Conservation (phyloP, 1,140 invertebrate species). For the Spodoptera litura region DNA sequence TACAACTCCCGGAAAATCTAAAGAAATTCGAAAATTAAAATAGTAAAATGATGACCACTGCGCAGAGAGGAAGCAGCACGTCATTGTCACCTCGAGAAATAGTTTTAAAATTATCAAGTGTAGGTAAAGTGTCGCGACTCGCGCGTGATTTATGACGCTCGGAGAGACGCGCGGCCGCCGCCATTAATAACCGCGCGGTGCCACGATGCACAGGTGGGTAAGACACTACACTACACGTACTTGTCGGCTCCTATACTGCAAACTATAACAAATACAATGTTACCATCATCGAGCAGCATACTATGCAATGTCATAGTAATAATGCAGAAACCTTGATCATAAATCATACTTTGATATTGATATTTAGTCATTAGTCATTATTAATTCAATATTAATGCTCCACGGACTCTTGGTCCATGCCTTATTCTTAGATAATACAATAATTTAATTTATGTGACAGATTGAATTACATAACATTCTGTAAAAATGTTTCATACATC, state of each 20-base stretch:
- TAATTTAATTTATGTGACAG: too few species aligned
- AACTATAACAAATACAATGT: too few species aligned
- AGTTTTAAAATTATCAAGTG: constrained; percentile 51
- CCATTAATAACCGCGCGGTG: constrained; percentile 38
- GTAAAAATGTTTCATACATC: too few species aligned
- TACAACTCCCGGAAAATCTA: too few species aligned
- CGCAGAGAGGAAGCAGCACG: not conserved
- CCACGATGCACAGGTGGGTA: constrained; percentile 16
- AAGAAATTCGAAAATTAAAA: not conserved
- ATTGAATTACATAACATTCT: too few species aligned
- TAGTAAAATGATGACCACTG: constrained; percentile 20
- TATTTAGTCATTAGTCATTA: too few species aligned
- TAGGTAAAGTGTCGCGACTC: constrained; percentile 4
- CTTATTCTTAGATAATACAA: too few species aligned
- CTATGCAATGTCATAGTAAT: too few species aligned
- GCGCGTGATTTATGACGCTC: constrained; percentile 48
- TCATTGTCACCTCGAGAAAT: constrained; percentile 19
- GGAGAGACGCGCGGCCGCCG: constrained; percentile 1
- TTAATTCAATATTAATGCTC: too few species aligned
- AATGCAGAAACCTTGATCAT: not conserved
- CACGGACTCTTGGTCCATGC: too few species aligned
- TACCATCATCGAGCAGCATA: too few species aligned
- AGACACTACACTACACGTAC: not conserved
- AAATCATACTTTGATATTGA: too few species aligned
- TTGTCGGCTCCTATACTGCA: not conserved